Evolutionary conservation across 2,113 vertebrate genomes (phyloP), one percentile per base, ranked within the genome.

Genomic region (Proteles cristata): DNA sequence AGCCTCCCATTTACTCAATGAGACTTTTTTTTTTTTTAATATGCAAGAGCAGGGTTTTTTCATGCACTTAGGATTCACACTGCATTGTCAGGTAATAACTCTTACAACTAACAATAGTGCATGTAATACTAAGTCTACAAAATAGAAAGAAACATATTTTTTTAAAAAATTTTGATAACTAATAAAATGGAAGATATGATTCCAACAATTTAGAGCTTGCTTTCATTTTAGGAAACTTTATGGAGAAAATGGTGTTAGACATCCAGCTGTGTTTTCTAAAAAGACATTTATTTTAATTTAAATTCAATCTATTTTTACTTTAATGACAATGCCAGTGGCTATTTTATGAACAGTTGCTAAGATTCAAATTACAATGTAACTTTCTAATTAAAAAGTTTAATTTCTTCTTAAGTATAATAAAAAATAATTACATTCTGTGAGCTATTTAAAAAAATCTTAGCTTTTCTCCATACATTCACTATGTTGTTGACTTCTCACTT

Each of bases 321-420:
- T 97, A 96, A 96, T 97, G 86, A 87, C 88, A 97, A 39, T 96
- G 61, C 50, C 26, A 91, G 2, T 96, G 73, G 45, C 68, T 69
- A 88, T 94, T 97, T 92, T 98, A 77, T 79, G 35, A 98, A 65
- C 39, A 93, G 35, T 93, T 94, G 23, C 33, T 95, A 97, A 88
- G 73, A 89, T 86, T 97, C 31, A 96, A 95, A 96, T 94, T 96
- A 92, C 65, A 97, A 85, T 61, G 10, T 58, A 97, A 74, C 33
- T 97, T 96, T 95, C 71, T 97, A 98, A 97, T 80, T 87, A 90
- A 97, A 71, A 86, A 95, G 85, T 97, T 98, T 92, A 89, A 94
- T 96, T 98, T 97, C 28, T 90, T 87, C 63, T 97, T 91, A 45
- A 93, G 16, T 90, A 15, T 84, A 93, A 82, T 82, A 77, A 96